These are phyloP conservation scores for Drosophila repleta DNA, from an alignment of 1,140 invertebrate species.

Conservation along the genomic window DNA sequence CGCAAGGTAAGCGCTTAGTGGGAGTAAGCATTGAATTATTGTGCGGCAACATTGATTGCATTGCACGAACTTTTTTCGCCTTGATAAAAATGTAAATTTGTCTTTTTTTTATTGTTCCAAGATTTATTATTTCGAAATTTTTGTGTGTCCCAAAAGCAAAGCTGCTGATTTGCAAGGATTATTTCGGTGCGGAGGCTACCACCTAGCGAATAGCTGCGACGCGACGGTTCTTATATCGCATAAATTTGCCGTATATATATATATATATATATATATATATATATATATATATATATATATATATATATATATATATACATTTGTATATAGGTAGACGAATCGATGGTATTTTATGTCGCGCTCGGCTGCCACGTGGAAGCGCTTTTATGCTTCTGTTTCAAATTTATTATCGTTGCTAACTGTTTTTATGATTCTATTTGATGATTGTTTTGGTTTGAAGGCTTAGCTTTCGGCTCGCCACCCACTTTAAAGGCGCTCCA, in stretches of 20 bases:
- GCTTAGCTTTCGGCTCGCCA: slow-evolving; percentile 41
- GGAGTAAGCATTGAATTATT: slow-evolving; percentile 37
- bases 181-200: slow-evolving; percentile 6
- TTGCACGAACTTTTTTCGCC: slow-evolving; percentile 37
- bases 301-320: slow-evolving; percentile 12
- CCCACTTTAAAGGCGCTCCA: slow-evolving; percentile 9
- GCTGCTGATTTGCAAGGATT: slow-evolving; percentile 73
- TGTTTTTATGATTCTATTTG: slow-evolving; percentile 80
- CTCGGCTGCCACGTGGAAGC: slow-evolving; percentile 53
- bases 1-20: slow-evolving; percentile 39
- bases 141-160: slow-evolving; percentile 39
- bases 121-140: slow-evolving; percentile 66
- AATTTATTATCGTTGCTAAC: slow-evolving; percentile 77
- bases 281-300: slow-evolving; percentile 19
- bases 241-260: slow-evolving; percentile 1
- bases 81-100: slow-evolving; percentile 74
- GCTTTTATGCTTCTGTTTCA: slow-evolving; percentile 68
- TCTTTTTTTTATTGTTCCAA: slow-evolving; percentile 58
- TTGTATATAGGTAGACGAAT: slow-evolving; percentile 32
- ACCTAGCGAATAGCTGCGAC: slow-evolving; percentile 40
- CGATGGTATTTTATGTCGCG: slow-evolving; percentile 59
- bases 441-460: slow-evolving; percentile 74
- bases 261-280: slow-evolving; percentile 6
- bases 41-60: slow-evolving; percentile 43
- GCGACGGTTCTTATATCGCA: slow-evolving; percentile 40